These are phyloP conservation scores for Myotis lucifugus DNA, from an alignment of 2,113 vertebrate species.

Conservation along the genomic window DNA sequence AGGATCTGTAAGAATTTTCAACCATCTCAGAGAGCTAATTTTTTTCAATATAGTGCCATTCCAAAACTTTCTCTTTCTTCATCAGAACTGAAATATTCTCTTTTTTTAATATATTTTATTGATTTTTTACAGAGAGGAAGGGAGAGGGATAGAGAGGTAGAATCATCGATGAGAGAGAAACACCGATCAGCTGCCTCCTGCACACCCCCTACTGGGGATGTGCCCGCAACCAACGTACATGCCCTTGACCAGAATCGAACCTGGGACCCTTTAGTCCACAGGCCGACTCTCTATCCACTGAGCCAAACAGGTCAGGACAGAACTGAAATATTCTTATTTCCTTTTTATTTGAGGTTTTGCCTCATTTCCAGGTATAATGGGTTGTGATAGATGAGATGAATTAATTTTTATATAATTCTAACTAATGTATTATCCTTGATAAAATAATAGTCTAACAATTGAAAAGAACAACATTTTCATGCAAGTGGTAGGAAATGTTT, in stretches of 20 bases:
- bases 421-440: neutral
- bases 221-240: too few species aligned
- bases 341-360: neutral
- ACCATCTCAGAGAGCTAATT: neutral
- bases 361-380: neutral
- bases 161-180: too few species aligned
- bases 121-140: too few species aligned
- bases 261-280: too few species aligned
- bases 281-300: too few species aligned
- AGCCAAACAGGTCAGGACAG: neutral
- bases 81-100: neutral
- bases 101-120: neutral
- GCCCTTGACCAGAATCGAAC: too few species aligned
- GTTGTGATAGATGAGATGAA: constrained; percentile 2
- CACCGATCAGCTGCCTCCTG: too few species aligned
- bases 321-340: neutral
- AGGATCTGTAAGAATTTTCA: neutral
- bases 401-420: constrained; percentile 50
- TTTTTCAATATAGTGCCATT: neutral
- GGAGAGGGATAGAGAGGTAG: too few species aligned
- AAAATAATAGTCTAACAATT: constrained; percentile 23
- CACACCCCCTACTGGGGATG: too few species aligned
- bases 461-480: constrained; percentile 21
- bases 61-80: neutral
- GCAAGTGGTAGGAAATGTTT: neutral